phyloP scores from a whole-genome alignment of 2,797 vertebrate genomes.

The Gambelia wislizenii region DNA sequence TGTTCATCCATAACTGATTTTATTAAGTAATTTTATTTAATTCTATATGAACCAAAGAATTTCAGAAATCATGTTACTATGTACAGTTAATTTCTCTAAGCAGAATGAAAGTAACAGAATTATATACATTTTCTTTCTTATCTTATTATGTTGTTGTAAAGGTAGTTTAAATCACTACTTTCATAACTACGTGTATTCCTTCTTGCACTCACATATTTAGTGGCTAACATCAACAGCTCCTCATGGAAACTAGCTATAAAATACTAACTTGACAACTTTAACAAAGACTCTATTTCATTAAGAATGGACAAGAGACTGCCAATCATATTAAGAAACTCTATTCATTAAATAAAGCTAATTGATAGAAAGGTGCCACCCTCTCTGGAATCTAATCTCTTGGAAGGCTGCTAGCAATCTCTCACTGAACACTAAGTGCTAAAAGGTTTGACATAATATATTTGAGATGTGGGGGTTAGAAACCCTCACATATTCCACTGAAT shows the following conservation, averaged over 20 bases:
- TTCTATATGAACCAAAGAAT: constrained; percentile 20
- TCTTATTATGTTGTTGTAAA: constrained; percentile 34
- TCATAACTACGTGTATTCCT: constrained; percentile 62
- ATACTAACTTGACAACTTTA: constrained; percentile 65
- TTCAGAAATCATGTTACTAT: constrained; percentile 17
- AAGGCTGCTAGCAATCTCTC: constrained; percentile 68
- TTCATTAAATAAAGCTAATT: constrained; percentile 72
- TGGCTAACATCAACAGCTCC: constrained; percentile 53
- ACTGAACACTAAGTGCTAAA: constrained; percentile 65
- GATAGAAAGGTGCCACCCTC: constrained; percentile 62
- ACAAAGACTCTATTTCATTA: constrained; percentile 79
- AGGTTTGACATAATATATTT: constrained; percentile 67
- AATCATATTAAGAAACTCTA: constrained; percentile 72
- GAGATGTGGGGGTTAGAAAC: constrained; percentile 61
- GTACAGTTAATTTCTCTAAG: not conserved
- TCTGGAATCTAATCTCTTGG: constrained; percentile 70
- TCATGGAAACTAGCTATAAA: constrained; percentile 68
- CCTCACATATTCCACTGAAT: constrained; percentile 66
- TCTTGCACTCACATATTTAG: constrained; percentile 56
- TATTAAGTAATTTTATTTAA: constrained; percentile 26
- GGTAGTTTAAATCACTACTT: constrained; percentile 56
- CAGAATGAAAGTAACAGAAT: constrained; percentile 19
- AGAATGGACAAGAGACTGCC: constrained; percentile 71
- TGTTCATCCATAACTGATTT: not conserved
- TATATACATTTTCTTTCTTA: constrained; percentile 30